Evolutionary conservation across 1,140 invertebrate species (phyloP), one percentile per base, ranked within the genome.

Genomic region (Bombus pascuorum): DNA sequence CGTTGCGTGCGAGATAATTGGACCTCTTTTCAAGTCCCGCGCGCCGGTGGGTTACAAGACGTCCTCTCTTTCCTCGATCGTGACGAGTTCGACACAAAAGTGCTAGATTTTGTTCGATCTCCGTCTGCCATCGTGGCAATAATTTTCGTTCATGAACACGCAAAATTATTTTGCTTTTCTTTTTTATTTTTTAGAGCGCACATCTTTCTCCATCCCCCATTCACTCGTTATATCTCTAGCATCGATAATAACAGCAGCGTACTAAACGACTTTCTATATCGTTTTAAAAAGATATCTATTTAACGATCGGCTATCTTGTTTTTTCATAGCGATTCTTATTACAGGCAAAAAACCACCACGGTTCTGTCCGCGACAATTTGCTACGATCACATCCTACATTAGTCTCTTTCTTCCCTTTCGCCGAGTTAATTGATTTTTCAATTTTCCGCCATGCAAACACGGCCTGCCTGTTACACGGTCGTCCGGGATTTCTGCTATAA

Each of bases 1-100:
- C 88, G 83, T 90, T 90, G 89, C 89, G 89, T 90, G 89, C 88
- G 47, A 22, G 86, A 87, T 90, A 90, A 90, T 90, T 90, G 88
- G 59, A 71, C 37, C 83, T 25, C 76, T 83, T 83, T 89, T 83
- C 89, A 77, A 83, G 86, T 74, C 66, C 32, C 80, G 62, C 78
- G 53, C 83, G 39, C 32, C 62, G 37, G 59, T 47, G 74, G 74
- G 28, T 74, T 72, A 62, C 28, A 75, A 80, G 57, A 37, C 87
- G 88, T 89, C 80, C 87, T 15, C 81, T 32, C 81, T 68, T 42
- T 44, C 81, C 68, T 37, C 39, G 65, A 57, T 77, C 83, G 79
- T 75, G 82, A 90, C 81, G 88, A 73, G 82, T 83, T 85, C 75
- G 78, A 84, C 86, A 77, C 75, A 76, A 87, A 85, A 78, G 76